Conservation (phyloP, 2,797 vertebrate genomes). For the Cyprinodon diabolis region DNA sequence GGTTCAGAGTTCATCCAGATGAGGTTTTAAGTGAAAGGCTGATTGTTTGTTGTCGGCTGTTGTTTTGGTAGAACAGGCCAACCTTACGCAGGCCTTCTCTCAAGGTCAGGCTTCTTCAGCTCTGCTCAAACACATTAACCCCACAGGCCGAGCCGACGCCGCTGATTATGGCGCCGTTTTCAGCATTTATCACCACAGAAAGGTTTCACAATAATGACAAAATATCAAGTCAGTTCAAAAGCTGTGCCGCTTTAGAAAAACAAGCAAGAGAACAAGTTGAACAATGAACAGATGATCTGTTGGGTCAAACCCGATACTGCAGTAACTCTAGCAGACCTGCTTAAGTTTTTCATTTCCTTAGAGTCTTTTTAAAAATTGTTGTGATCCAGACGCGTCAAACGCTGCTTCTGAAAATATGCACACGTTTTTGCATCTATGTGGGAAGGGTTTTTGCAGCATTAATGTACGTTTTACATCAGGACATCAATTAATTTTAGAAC, state of each 20-base stretch:
- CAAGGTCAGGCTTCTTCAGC: slow-evolving; percentile 36
- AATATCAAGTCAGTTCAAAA: not conserved
- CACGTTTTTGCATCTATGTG: not conserved
- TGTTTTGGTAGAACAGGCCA: slow-evolving; percentile 21
- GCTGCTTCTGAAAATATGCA: not conserved
- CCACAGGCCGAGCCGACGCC: slow-evolving; percentile 15
- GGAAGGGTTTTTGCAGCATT: not conserved
- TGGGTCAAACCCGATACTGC: not conserved
- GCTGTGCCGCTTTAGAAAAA: not conserved
- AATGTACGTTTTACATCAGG: not conserved
- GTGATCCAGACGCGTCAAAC: not conserved
- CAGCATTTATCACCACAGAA: slow-evolving; percentile 22
- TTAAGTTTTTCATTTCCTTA: not conserved
- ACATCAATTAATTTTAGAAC: not conserved
- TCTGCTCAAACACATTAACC: slow-evolving; percentile 37
- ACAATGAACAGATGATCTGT: not conserved
- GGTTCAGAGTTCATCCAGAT: not conserved
- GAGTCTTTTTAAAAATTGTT: not conserved
- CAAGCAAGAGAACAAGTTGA: not conserved
- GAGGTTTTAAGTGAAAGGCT: slow-evolving; percentile 1
- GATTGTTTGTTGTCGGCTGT: slow-evolving; percentile 10
- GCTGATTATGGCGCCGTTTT: not conserved
- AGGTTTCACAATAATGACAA: slow-evolving; percentile 1
- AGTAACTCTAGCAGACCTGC: not conserved
- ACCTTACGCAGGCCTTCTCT: slow-evolving; percentile 33